Evolutionary conservation across 1,140 invertebrate species (phyloP), one percentile per base, ranked within the genome.

Genomic region (Lepidurus arcticus): DNA sequence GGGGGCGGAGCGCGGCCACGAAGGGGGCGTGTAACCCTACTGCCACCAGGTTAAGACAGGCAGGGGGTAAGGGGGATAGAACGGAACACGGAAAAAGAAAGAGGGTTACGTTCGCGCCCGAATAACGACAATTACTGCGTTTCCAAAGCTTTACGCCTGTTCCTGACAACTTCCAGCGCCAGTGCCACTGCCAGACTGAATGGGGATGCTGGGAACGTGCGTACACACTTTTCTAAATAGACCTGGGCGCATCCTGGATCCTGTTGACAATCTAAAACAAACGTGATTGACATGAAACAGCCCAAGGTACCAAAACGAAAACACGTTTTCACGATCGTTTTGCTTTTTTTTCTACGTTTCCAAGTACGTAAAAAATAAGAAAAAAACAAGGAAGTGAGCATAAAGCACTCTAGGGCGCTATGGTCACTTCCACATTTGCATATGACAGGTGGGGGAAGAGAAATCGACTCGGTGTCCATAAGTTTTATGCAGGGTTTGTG

Each of bases 11-110:
- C 21, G 6, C 10, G 13, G 4, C 21, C 16, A 65, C 53, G 21
- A 65, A 65, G 13, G 53, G 53, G 53, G 53, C 53, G 53, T 65
- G 13, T 21, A 34, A 16, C 53, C 9, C 53, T 65, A 13, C 8
- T 65, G 53, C 53, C 53, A 65, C 16, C 53, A 65, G 53, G 53
- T 65, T 65, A 65, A 65, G 53, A 65, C 53, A 65, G 53, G 53
- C 53, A 65, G 53, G 53, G 53, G 53, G 53, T 65, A 13, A 7
- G 21, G 53, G 53, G 53, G 16, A 3, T 16, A 65, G 53, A 21
- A 65, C 47, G 47, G 34, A 34, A 34, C 34, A 34, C 34, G 34
- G 4, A 34, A 34, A 34, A 34, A 4, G 2, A 34, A 34, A 65
- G 53, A 65, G 53, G 53, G 53, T 65, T n/a, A 65, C 16, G 21